Conservation (phyloP, 2,797 vertebrate genomes). For the Cyprinella venusta region DNA sequence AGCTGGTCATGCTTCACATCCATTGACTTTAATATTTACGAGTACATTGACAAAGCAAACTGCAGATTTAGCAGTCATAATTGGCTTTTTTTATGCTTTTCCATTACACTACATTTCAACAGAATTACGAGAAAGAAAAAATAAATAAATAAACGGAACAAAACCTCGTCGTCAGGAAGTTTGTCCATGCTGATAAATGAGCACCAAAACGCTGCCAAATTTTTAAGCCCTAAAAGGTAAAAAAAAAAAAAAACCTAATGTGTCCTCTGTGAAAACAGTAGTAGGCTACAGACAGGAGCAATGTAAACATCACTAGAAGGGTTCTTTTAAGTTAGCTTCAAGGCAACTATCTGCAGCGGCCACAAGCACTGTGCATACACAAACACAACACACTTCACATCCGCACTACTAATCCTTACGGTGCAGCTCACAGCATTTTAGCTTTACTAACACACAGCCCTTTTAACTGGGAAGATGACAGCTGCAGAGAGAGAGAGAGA, state of each 20-base stretch:
- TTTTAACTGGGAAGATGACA: conserved; percentile 31
- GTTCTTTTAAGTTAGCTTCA: conserved; percentile 38
- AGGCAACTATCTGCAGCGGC: conserved; percentile 17
- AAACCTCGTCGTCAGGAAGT: neutral
- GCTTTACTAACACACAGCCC: neutral
- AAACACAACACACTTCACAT: conserved; percentile 12
- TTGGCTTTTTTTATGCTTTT: neutral
- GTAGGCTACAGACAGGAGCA: neutral
- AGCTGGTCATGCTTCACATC: conserved; percentile 2
- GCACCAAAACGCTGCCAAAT: neutral
- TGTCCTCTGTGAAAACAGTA: conserved; percentile 7
- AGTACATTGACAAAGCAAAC: neutral
- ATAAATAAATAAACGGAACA: neutral
- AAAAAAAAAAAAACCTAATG: neutral
- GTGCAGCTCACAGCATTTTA: neutral
- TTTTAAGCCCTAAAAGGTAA: neutral
- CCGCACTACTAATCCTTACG: conserved; percentile 5
- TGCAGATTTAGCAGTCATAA: neutral
- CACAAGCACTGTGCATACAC: neutral
- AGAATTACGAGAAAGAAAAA: neutral
- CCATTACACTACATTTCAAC: neutral
- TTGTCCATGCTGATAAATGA: neutral
- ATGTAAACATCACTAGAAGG: conserved; percentile 27
- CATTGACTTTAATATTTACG: conserved; percentile 17
- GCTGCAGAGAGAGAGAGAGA: conserved; percentile 1